Evolutionary conservation across 2,888 invertebrate genomes (phyloP).

Genomic region (Eilema griseolum): DNA sequence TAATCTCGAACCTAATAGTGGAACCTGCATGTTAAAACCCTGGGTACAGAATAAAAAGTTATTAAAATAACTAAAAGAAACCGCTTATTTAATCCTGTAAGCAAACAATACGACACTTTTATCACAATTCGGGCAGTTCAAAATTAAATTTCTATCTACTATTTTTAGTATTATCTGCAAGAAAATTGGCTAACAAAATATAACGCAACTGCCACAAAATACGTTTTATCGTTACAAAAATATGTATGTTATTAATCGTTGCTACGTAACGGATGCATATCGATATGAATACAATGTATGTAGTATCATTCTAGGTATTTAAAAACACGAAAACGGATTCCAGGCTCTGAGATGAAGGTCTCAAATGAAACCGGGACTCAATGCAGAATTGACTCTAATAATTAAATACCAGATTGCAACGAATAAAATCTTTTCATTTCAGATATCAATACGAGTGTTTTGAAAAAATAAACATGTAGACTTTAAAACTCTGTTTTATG

Average conservation of each 20-base stretch:
- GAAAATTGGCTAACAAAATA: background rate
- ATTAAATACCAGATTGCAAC: background rate
- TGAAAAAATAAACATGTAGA: background rate
- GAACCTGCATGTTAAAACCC: conserved; percentile 19
- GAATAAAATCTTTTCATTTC: background rate
- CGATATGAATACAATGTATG: background rate
- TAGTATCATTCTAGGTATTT: too few relatives aligned
- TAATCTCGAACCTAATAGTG: background rate
- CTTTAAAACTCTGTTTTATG: background rate
- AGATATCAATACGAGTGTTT: background rate
- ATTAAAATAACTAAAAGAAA: background rate
- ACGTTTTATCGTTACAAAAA: background rate
- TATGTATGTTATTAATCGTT: background rate
- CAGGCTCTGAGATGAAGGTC: background rate
- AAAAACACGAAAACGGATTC: too few relatives aligned
- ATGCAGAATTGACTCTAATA: background rate
- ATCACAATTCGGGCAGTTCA: background rate
- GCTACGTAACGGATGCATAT: background rate
- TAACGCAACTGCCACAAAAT: background rate
- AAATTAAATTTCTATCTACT: background rate
- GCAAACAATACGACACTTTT: conserved; percentile 15
- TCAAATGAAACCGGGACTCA: background rate
- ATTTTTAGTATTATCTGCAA: background rate
- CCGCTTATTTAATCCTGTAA: conserved; percentile 1
- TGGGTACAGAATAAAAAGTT: conserved; percentile 5